Evolutionary conservation across 1,140 invertebrate species (phyloP), one percentile per base, ranked within the genome.

Genomic region (Yoshiicerus persimilis): DNA sequence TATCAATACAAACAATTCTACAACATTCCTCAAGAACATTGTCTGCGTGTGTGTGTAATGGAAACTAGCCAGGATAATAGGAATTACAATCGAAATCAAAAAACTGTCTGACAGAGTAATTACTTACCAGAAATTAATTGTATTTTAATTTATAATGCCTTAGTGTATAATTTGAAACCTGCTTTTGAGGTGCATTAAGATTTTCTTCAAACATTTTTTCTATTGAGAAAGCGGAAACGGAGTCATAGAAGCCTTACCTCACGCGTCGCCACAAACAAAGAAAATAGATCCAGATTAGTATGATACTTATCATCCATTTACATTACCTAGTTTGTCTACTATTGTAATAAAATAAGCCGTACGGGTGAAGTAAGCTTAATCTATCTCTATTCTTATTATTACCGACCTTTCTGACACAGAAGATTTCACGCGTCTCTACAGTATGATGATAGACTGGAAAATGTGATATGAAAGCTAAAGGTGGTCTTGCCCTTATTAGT

Each of bases 101-200:
- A 38, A 36, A n/a, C n/a, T 36, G n/a, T n/a, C 38, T 84, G 83
- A 84, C 83, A 84, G 83, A 16, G 41, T 84, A 84, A 84, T 84
- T 84, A 47, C 83, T 13, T 47, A 38, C 4, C 20, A 84, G 39
- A 47, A 84, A 84, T 84, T 84, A 84, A 84, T 84, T 84, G 83
- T 34, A 47, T 84, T 84, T 84, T 84, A 84, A 84, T 84, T 84
- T 84, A 80, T 84, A 41, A 41, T 38, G 20, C 9, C 8, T 30
- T 20, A 84, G 83, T 56, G 13, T 84, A 41, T 56, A 27, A 84
- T 84, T 47, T 84, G 38, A 41, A 84, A 84, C 25, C 83, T 47
- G 39, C 83, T 84, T 84, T 84, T 84, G 39, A 38, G 38, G n/a
- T 41, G 13, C 56, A 84, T 84, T 84, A 83, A 11, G 16, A 83